Evolutionary conservation across 2,113 vertebrate genomes (phyloP).

Genomic region (Macrotus californicus): DNA sequence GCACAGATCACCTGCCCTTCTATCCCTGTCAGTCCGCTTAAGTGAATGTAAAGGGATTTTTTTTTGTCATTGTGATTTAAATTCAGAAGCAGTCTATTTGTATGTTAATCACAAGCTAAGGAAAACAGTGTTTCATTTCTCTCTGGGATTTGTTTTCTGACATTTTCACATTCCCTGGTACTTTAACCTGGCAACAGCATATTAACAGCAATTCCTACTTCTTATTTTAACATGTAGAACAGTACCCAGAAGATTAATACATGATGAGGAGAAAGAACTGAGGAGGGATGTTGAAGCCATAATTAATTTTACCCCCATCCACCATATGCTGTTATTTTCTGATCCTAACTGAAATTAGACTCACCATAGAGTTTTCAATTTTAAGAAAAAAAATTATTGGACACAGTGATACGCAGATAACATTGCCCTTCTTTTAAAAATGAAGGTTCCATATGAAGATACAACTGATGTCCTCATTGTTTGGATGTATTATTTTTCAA

Average conservation of each 20-base stretch:
- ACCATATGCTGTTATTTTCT: slow-evolving; percentile 67
- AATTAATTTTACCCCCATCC: slow-evolving; percentile 73
- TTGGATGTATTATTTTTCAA: slow-evolving; percentile 8
- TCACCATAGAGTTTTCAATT: slow-evolving; percentile 48
- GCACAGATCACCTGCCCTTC: background rate
- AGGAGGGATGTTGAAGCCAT: slow-evolving; percentile 52
- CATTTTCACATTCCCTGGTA: slow-evolving; percentile 62
- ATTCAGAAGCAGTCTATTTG: slow-evolving; percentile 71
- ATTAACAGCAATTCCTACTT: slow-evolving; percentile 57
- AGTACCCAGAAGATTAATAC: slow-evolving; percentile 73
- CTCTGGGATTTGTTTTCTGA: slow-evolving; percentile 75
- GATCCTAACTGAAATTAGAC: slow-evolving; percentile 68
- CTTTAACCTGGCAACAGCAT: slow-evolving; percentile 62
- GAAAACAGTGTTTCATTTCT: slow-evolving; percentile 72
- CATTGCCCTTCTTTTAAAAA: background rate
- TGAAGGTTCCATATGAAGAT: background rate
- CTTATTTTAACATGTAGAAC: slow-evolving; percentile 49
- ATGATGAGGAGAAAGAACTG: slow-evolving; percentile 30
- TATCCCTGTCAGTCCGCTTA: background rate
- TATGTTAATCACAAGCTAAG: slow-evolving; percentile 76
- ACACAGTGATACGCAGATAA: background rate
- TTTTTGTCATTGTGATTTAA: slow-evolving; percentile 58
- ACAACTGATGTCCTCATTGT: background rate
- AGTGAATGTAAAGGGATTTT: slow-evolving; percentile 12
- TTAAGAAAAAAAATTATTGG: background rate